These are phyloP conservation scores for Drosophila lacicola DNA, from an alignment of 2,888 invertebrate genomes.

Conservation along the genomic window DNA sequence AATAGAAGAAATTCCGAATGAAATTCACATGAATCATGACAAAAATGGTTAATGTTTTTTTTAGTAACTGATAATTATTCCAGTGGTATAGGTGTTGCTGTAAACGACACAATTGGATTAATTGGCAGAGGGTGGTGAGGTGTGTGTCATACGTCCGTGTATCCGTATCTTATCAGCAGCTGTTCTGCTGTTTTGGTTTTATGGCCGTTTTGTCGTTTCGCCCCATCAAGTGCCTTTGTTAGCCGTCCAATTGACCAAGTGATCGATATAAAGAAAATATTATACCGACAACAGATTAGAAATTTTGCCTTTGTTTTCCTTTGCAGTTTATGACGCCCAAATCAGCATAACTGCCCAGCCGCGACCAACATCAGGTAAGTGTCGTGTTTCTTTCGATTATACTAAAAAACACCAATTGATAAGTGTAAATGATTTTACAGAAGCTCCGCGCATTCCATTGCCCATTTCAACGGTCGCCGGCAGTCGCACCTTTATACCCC, in stretches of 20 bases:
- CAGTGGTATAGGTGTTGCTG: constrained; percentile 28
- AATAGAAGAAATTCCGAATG: constrained; percentile 11
- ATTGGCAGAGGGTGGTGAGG: constrained; percentile 22
- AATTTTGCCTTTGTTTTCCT: background rate
- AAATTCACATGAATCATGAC: constrained; percentile 54
- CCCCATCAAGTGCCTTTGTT: constrained; percentile 44
- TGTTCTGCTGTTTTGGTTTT: constrained; percentile 42
- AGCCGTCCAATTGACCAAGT: constrained; percentile 39
- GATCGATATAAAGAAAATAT: constrained; percentile 28
- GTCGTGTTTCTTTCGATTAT: background rate
- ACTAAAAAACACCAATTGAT: background rate
- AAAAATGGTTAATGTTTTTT: constrained; percentile 9
- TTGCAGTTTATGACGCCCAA: constrained; percentile 79
- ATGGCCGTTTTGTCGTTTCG: constrained; percentile 16
- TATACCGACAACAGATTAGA: background rate
- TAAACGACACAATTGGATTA: constrained; percentile 60
- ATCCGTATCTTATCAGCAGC: constrained; percentile 70
- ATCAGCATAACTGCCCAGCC: constrained; percentile 82
- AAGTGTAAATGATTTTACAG: constrained; percentile 16
- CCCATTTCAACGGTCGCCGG: constrained; percentile 81
- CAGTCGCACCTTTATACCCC: constrained; percentile 85
- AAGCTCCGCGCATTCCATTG: constrained; percentile 61
- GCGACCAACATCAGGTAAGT: constrained; percentile 50
- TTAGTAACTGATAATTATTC: constrained; percentile 49
- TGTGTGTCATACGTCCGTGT: constrained; percentile 29